Conservation (phyloP, 1,140 invertebrate genomes). For the Achatina immaculata region DNA sequence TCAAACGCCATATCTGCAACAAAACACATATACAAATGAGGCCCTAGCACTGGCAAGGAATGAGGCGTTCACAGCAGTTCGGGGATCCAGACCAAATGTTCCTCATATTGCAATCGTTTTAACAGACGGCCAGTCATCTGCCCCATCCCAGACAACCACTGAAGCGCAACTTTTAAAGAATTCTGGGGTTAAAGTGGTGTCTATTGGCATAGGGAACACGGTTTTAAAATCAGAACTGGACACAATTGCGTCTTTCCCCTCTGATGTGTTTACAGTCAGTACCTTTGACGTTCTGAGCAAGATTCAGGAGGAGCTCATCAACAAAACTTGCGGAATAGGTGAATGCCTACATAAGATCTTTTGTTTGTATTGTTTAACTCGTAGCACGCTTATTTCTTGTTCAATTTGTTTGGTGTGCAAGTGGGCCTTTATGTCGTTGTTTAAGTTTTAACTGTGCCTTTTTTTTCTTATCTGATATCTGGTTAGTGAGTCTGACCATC, state of each 20-base stretch:
- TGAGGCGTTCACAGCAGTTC: background rate
- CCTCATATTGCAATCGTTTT: conserved; percentile 23
- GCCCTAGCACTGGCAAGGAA: conserved; percentile 10
- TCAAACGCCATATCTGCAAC: background rate
- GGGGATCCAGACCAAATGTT: background rate
- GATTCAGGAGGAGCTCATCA: background rate
- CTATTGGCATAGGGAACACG: background rate
- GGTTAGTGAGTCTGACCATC: too few relatives aligned
- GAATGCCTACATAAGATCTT: background rate
- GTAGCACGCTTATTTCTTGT: too few relatives aligned
- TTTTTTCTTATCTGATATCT: too few relatives aligned
- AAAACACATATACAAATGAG: conserved; percentile 15
- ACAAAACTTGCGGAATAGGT: background rate
- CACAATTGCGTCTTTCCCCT: background rate
- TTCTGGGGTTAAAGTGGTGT: background rate
- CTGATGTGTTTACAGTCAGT: background rate
- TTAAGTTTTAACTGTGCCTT: too few relatives aligned
- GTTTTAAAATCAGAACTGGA: background rate
- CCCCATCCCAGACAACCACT: background rate
- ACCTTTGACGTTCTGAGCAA: background rate
- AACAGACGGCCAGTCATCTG: conserved; percentile 30
- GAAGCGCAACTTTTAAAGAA: background rate
- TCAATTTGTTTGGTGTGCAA: too few relatives aligned
- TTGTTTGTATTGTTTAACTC: too few relatives aligned
- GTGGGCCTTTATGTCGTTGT: too few relatives aligned